Evolutionary conservation across 2,888 invertebrate species (phyloP).

Genomic region (Leptothorax acervorum): DNA sequence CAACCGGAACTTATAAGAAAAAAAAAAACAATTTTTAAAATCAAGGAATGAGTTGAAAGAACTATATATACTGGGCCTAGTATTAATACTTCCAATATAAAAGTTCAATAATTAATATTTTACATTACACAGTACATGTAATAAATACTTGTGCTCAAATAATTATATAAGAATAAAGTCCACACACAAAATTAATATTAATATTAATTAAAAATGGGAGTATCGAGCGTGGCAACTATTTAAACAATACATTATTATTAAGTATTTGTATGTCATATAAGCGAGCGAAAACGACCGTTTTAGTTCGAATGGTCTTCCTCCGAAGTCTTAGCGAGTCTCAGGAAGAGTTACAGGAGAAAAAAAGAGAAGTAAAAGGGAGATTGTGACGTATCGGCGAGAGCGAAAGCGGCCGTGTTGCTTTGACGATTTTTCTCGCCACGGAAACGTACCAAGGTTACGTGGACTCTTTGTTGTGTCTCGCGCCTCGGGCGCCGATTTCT

Average conservation of each 20-base stretch:
- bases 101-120: not conserved
- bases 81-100: not conserved
- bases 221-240: not conserved
- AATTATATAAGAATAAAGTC: not conserved
- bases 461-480: conserved; percentile 66
- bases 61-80: not conserved
- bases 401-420: conserved; percentile 72
- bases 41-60: not conserved
- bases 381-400: conserved; percentile 66
- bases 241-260: not conserved
- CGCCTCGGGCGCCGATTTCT: conserved; percentile 62
- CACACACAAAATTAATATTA: not conserved
- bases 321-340: conserved; percentile 67
- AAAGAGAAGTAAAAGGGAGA: conserved; percentile 58
- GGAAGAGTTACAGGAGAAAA: conserved; percentile 44
- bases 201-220: not conserved
- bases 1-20: not conserved
- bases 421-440: conserved; percentile 74
- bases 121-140: not conserved
- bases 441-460: conserved; percentile 73
- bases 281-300: not conserved
- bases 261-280: not conserved
- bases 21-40: not conserved
- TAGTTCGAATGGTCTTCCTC: not conserved
- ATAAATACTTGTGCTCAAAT: not conserved